A percentile compares a stretch with the other conserved stretches of the same genome.
These are phyloP conservation scores for Charina bottae DNA, from an alignment of 2,113 vertebrate species.

Conservation along the genomic window DNA sequence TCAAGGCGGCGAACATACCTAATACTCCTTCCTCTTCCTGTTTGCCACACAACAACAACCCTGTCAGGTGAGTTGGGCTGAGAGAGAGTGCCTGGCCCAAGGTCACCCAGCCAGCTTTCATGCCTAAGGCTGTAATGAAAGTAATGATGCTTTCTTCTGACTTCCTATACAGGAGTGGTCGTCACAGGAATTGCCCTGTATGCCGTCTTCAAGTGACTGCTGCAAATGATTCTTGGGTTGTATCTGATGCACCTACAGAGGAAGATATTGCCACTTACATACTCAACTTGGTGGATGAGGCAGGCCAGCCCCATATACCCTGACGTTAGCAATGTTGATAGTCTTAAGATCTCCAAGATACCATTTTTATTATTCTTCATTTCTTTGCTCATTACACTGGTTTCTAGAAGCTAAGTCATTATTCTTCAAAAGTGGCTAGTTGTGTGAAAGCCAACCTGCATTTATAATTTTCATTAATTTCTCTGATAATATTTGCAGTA, in stretches of 20 bases:
- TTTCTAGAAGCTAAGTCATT: conserved; percentile 55
- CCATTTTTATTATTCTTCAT: conserved; percentile 34
- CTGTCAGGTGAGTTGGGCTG: no score
- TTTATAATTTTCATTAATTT: conserved; percentile 45
- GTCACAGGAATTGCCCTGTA: conserved; percentile 92
- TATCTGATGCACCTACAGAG: conserved; percentile 94
- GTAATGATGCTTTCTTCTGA: conserved; percentile 54
- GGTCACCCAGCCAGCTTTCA: no score
- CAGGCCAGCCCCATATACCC: conserved; percentile 89
- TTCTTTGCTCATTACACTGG: conserved; percentile 54
- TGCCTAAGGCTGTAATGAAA: no score
- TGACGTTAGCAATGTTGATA: conserved; percentile 65
- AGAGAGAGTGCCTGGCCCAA: no score
- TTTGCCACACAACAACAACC: no score
- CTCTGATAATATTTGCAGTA: conserved; percentile 51
- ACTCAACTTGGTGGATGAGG: conserved; percentile 95
- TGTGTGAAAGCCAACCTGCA: conserved; percentile 5
- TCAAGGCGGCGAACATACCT: no score
- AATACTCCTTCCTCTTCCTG: no score
- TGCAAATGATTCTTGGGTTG: conserved; percentile 94
- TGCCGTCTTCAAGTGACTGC: conserved; percentile 94
- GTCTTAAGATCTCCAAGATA: conserved; percentile 48
- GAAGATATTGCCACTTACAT: conserved; percentile 94
- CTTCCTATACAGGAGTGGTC: conserved; percentile 87
- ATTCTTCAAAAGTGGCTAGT: conserved; percentile 46